phyloP scores from a whole-genome alignment of 2,113 vertebrate species.

The Dipodomys merriami region DNA sequence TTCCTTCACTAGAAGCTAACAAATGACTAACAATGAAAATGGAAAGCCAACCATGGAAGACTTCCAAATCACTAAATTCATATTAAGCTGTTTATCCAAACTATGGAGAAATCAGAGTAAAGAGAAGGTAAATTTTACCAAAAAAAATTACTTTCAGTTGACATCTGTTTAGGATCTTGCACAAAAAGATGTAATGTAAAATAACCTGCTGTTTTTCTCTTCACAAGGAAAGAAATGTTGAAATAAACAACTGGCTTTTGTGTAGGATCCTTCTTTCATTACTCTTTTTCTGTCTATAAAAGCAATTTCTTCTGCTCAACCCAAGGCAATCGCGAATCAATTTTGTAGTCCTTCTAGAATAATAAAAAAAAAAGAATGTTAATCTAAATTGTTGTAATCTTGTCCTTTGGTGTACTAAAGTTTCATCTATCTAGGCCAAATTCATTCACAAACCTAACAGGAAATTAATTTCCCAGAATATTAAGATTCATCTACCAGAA shows the following conservation, averaged over 20 bases:
- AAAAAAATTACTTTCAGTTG: background rate
- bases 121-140: background rate
- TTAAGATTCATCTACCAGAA: background rate
- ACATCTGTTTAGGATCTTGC: background rate
- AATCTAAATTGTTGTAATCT: background rate
- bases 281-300: background rate
- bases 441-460: background rate
- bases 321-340: background rate
- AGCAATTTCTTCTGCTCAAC: background rate
- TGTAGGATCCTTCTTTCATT: background rate
- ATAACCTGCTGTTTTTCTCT: too few species aligned
- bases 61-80: background rate
- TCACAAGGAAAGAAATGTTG: too few species aligned
- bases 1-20: background rate
- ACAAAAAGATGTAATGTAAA: background rate
- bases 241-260: background rate
- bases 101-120: background rate
- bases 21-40: background rate
- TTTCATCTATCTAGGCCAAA: background rate
- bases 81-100: background rate
- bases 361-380: background rate
- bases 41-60: background rate
- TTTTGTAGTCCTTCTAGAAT: background rate
- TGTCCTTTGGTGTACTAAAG: background rate
- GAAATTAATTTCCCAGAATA: conserved; percentile 25